Conservation (phyloP, 2,113 vertebrate species). For the Madoqua kirkii region DNA sequence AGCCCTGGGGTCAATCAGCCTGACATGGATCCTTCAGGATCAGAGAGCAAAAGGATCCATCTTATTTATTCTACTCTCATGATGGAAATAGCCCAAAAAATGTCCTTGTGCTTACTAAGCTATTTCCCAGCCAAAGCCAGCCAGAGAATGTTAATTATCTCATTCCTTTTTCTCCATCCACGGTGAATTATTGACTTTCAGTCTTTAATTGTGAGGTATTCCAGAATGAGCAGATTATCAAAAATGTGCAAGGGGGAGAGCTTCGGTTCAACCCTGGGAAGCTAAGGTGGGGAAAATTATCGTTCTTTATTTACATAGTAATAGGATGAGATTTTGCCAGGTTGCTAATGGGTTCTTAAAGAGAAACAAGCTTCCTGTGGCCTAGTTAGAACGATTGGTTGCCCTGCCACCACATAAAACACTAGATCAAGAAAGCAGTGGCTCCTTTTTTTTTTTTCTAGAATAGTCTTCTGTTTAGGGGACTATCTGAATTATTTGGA, state of each 20-base stretch:
- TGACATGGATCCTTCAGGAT: not conserved
- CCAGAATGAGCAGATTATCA: slow-evolving; percentile 46
- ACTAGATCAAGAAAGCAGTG: not conserved
- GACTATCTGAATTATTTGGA: not conserved
- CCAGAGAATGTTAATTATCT: slow-evolving; percentile 67
- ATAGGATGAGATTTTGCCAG: slow-evolving; percentile 48
- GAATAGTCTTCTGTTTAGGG: not conserved
- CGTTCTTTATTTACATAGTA: slow-evolving; percentile 57
- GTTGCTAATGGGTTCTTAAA: slow-evolving; percentile 57
- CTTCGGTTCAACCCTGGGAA: slow-evolving; percentile 50
- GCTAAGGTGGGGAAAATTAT: slow-evolving; percentile 30
- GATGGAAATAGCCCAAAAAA: slow-evolving; percentile 13
- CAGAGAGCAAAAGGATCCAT: not conserved
- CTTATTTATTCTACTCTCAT: not conserved
- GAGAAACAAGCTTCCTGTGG: slow-evolving; percentile 41
- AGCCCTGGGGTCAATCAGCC: not conserved
- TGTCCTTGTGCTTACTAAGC: slow-evolving; percentile 35
- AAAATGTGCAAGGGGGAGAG: slow-evolving; percentile 49
- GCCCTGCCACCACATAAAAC: not conserved
- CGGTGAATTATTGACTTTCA: slow-evolving; percentile 57
- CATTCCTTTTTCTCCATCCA: not conserved
- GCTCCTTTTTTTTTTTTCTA: not conserved
- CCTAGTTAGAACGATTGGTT: slow-evolving; percentile 36
- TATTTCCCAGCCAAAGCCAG: slow-evolving; percentile 46
- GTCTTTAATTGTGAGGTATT: slow-evolving; percentile 67